Evolutionary conservation across 2,797 vertebrate genomes (phyloP).

Genomic region (Tympanoctomys barrerae): DNA sequence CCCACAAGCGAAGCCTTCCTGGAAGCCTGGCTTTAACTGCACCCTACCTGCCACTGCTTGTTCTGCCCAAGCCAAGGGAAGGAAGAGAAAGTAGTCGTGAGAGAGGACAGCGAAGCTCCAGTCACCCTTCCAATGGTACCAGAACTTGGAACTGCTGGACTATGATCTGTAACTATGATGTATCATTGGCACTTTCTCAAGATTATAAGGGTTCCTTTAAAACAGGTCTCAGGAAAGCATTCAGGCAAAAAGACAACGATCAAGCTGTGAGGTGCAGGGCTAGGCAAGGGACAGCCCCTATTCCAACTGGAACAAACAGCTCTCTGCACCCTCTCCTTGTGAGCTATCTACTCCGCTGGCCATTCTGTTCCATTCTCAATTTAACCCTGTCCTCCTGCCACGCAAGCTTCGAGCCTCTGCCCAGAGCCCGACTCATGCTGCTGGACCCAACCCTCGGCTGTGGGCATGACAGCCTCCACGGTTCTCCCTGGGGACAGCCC

Average conservation of each 20-base stretch:
- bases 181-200: neutral
- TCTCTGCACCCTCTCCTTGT: neutral
- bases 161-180: neutral
- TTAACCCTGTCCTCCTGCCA: neutral
- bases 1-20: neutral
- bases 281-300: neutral
- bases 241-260: neutral
- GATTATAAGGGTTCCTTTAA: neutral
- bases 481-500: neutral
- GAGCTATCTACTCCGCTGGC: neutral
- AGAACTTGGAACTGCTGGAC: neutral
- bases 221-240: constrained; percentile 26
- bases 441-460: fast-evolving
- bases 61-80: neutral
- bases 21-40: neutral
- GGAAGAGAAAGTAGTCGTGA: neutral
- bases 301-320: neutral
- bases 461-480: neutral
- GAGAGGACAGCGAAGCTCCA: neutral
- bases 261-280: neutral
- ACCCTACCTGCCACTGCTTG: neutral
- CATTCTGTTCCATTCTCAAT: neutral
- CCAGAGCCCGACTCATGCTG: neutral
- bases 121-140: neutral
- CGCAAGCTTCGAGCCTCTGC: neutral